A percentile compares a stretch with the other conserved stretches of the same genome.
Conservation (phyloP, 2,797 vertebrate species). For the Sebastes paucispinis region DNA sequence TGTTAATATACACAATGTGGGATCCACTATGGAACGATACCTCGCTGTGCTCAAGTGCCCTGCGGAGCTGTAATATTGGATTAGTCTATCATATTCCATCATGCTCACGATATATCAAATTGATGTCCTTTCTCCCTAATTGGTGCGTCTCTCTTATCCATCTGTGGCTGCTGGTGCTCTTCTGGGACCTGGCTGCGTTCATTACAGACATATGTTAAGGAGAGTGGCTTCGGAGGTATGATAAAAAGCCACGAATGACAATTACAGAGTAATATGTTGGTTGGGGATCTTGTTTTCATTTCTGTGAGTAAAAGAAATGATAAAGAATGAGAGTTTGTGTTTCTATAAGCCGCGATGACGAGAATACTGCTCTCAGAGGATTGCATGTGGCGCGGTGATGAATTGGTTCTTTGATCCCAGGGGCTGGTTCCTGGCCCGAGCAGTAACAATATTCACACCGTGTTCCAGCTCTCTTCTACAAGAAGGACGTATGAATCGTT, state of each 20-base stretch:
- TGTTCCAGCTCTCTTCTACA: slow-evolving; percentile 1
- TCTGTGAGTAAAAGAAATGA: neutral
- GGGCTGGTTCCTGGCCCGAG: slow-evolving; percentile 15
- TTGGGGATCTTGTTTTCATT: neutral
- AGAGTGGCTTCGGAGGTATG: slow-evolving; percentile 9
- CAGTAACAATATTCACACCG: slow-evolving; percentile 20
- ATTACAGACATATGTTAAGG: slow-evolving; percentile 33
- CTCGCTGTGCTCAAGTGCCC: slow-evolving; percentile 36
- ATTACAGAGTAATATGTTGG: neutral
- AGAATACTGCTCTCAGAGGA: slow-evolving; percentile 25
- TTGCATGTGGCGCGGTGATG: slow-evolving; percentile 32
- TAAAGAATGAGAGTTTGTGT: neutral
- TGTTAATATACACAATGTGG: slow-evolving; percentile 14
- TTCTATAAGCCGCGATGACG: neutral
- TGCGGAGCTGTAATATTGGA: slow-evolving; percentile 54
- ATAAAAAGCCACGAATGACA: slow-evolving; percentile 14
- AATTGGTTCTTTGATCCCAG: slow-evolving; percentile 52
- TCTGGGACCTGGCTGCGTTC: slow-evolving; percentile 42
- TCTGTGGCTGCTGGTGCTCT: slow-evolving; percentile 36
- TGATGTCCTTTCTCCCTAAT: slow-evolving; percentile 52
- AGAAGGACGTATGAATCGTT: slow-evolving; percentile 16
- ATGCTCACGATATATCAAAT: slow-evolving; percentile 38
- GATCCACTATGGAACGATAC: slow-evolving; percentile 18
- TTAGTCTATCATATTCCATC: slow-evolving; percentile 46
- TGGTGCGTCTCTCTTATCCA: slow-evolving; percentile 39